A percentile compares a stretch with the other conserved stretches of the same genome.
phyloP scores from a whole-genome alignment of 2,888 invertebrate species.

The Xanthia togata region DNA sequence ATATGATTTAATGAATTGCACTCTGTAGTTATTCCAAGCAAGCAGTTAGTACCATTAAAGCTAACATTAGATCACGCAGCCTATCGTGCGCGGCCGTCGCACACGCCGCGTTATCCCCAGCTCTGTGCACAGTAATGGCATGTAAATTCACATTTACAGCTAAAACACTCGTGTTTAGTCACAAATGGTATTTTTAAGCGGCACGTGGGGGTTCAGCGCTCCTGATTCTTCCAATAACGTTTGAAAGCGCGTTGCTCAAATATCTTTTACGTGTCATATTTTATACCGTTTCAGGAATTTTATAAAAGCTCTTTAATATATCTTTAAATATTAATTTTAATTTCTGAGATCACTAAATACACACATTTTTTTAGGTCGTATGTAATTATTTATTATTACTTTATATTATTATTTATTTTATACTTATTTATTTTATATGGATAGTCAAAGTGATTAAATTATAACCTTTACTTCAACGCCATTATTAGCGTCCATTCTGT shows the following conservation, averaged over 20 bases:
- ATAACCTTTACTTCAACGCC: constrained; percentile 10
- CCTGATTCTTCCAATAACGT: constrained; percentile 25
- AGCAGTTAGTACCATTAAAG: not conserved
- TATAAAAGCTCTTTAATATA: not conserved
- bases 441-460: constrained; percentile 22
- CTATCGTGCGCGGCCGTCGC: constrained; percentile 1
- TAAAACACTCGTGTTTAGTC: constrained; percentile 64
- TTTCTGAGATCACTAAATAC: not conserved
- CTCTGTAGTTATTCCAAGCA: not conserved
- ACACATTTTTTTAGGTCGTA: constrained; percentile 1
- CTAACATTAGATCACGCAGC: constrained; percentile 8
- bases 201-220: constrained; percentile 18
- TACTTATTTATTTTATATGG: not conserved
- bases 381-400: constrained; percentile 10
- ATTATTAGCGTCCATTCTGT: constrained; percentile 35
- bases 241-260: constrained; percentile 25
- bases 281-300: constrained; percentile 1
- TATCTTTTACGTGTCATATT: constrained; percentile 21
- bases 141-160: constrained; percentile 73
- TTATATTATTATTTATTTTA: too few relatives aligned
- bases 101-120: constrained; percentile 20
- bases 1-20: not conserved
- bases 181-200: constrained; percentile 45
- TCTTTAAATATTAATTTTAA: too few relatives aligned
- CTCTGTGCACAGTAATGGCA: constrained; percentile 66